These are phyloP conservation scores for Ecdyonurus torrentis DNA, from an alignment of 2,888 invertebrate species.

Conservation along the genomic window DNA sequence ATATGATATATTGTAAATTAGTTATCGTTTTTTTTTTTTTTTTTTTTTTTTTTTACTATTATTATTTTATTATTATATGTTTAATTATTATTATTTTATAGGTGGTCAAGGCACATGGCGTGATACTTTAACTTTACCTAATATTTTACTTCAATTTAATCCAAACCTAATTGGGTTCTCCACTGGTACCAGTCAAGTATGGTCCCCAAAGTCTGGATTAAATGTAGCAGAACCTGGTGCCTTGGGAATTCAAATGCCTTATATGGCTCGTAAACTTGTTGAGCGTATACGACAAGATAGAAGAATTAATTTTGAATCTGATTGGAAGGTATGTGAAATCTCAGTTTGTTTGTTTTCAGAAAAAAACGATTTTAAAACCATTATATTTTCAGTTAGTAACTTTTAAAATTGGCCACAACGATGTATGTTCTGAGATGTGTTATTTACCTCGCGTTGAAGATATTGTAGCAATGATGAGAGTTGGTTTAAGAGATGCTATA, in stretches of 20 bases:
- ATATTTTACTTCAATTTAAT: not conserved
- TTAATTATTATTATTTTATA: not conserved
- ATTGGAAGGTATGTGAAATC: constrained; percentile 14
- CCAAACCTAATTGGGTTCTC: not conserved
- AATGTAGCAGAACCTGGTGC: constrained; percentile 12
- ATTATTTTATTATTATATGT: too few species aligned
- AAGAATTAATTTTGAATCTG: constrained; percentile 10
- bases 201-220: not conserved
- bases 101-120: not conserved
- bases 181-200: not conserved
- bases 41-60: too few species aligned
- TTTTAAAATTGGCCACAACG: constrained; percentile 13
- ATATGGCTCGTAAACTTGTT: constrained; percentile 11
- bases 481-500: constrained; percentile 31
- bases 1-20: too few species aligned
- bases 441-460: constrained; percentile 4
- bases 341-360: not conserved
- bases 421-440: constrained; percentile 14
- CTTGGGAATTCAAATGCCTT: constrained; percentile 11
- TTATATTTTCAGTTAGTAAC: too few species aligned
- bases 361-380: not conserved
- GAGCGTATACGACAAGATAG: constrained; percentile 10
- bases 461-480: constrained; percentile 24
- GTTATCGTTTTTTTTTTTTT: too few species aligned
- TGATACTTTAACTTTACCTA: not conserved